Conservation (phyloP, 1,140 invertebrate genomes). For the Pemphigus obesinymphae region DNA sequence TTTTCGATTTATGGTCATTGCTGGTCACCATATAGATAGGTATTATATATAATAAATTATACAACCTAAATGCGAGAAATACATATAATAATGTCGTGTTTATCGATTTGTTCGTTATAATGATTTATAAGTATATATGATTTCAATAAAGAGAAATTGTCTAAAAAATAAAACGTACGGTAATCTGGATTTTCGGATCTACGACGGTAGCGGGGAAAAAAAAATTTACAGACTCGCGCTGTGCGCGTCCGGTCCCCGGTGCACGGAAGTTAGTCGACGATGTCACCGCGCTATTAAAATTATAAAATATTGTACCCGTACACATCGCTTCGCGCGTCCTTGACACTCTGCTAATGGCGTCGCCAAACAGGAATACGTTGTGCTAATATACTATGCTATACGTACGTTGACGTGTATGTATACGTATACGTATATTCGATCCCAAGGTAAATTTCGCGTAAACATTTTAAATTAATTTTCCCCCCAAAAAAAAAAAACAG, state of each 20-base stretch:
- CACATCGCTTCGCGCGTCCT: background rate
- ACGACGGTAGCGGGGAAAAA: background rate
- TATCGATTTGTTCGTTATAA: no score
- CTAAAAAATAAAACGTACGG: no score
- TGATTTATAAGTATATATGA: no score
- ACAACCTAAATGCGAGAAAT: no score
- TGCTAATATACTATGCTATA: background rate
- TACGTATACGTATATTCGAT: background rate
- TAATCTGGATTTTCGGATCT: no score
- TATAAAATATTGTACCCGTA: background rate
- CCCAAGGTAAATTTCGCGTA: constrained; percentile 14
- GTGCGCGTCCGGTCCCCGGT: no score
- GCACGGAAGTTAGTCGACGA: background rate
- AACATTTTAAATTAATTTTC: background rate
- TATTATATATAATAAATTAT: no score
- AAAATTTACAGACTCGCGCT: no score
- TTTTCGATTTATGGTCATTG: no score
- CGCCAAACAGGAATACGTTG: constrained; percentile 27
- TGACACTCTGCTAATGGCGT: constrained; percentile 13
- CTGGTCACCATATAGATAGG: no score
- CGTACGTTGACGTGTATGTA: background rate
- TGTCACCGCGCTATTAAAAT: background rate
- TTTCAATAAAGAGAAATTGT: no score
- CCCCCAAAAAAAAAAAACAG: background rate
- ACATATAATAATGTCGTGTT: no score